These are phyloP conservation scores for Trichechus manatus DNA, from an alignment of 2,113 vertebrate species.

Conservation along the genomic window DNA sequence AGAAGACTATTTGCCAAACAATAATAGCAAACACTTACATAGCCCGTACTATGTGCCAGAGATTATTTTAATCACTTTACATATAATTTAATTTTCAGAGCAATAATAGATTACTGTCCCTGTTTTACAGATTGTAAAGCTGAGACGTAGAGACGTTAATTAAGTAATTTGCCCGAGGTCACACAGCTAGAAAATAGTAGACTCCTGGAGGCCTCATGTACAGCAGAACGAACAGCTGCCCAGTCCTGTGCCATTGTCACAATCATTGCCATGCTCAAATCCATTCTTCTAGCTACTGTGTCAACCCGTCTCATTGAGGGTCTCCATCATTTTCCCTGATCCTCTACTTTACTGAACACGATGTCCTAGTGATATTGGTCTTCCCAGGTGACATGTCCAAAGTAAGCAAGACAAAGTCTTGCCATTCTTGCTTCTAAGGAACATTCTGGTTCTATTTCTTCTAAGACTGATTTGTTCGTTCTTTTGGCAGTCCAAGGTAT, in stretches of 20 bases:
- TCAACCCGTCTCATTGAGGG: neutral
- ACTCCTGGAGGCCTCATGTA: neutral
- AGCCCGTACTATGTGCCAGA: neutral
- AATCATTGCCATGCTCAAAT: neutral
- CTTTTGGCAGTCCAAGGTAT: neutral
- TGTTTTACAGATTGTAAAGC: neutral
- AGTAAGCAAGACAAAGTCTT: neutral
- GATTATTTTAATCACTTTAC: neutral
- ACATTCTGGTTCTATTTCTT: neutral
- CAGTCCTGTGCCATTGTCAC: neutral
- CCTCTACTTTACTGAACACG: neutral
- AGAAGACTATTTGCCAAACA: constrained; percentile 15
- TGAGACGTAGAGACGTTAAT: too few relatives aligned
- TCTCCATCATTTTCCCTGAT: neutral
- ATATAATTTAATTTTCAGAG: neutral
- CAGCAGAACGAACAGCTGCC: neutral
- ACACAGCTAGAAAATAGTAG: neutral
- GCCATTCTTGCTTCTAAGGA: neutral
- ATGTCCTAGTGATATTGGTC: neutral
- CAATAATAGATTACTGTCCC: neutral
- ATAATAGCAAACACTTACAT: constrained; percentile 10
- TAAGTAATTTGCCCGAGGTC: neutral
- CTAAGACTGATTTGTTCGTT: neutral
- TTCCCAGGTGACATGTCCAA: neutral
- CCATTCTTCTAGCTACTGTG: neutral